Conservation (phyloP, 2,888 invertebrate species). For the Drosophila neutralis region DNA sequence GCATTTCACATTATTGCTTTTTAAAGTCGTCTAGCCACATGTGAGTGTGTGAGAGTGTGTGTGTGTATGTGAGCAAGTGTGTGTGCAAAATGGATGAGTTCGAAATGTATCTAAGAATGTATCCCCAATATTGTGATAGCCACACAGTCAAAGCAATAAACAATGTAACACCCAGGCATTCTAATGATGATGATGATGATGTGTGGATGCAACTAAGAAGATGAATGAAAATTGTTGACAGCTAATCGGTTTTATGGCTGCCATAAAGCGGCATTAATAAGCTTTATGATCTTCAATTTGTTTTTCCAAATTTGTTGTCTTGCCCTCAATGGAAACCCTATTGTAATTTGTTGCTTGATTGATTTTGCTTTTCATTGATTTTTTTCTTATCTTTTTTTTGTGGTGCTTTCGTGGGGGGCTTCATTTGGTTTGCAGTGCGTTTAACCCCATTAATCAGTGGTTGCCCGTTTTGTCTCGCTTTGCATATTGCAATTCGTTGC, state of each 20-base stretch:
- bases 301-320: slow-evolving; percentile 32
- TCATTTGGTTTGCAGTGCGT: slow-evolving; percentile 33
- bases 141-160: slow-evolving; percentile 64
- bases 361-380: slow-evolving; percentile 44
- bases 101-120: slow-evolving; percentile 16
- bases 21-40: slow-evolving; percentile 59
- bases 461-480: slow-evolving; percentile 45
- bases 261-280: slow-evolving; percentile 44
- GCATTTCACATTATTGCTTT: slow-evolving; percentile 68
- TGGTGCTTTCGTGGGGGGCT: slow-evolving; percentile 6
- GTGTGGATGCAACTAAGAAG: slow-evolving; percentile 20
- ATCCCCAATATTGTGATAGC: slow-evolving; percentile 63
- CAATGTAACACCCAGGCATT: slow-evolving; percentile 60
- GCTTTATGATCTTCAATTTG: slow-evolving; percentile 58
- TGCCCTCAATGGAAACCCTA: slow-evolving; percentile 16
- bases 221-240: slow-evolving; percentile 60
- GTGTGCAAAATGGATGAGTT: slow-evolving; percentile 30
- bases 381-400: slow-evolving; percentile 14
- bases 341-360: slow-evolving; percentile 68
- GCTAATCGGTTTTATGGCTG: slow-evolving; percentile 46
- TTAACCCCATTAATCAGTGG: slow-evolving; percentile 75
- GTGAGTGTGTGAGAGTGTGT: slow-evolving; percentile 3
- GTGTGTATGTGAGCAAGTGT: not conserved
- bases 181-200: slow-evolving; percentile 26
- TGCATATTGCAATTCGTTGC: slow-evolving; percentile 72